phyloP scores from a whole-genome alignment of 2,113 vertebrate species.

The Semicossyphus pulcher region DNA sequence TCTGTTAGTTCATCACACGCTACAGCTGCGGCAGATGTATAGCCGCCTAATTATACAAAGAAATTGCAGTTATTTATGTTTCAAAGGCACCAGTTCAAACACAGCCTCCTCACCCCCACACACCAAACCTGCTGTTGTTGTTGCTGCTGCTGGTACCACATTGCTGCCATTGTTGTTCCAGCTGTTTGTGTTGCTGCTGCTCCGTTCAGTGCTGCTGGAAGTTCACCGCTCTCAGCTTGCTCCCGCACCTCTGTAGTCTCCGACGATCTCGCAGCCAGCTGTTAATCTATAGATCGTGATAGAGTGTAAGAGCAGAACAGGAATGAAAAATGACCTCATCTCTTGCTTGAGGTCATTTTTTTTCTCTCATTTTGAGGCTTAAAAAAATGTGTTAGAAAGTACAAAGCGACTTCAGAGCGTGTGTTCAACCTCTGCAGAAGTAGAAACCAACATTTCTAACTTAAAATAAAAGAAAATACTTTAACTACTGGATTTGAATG shows the following conservation, averaged over 20 bases:
- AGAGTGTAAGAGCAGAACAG: neutral
- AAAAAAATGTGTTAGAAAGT: neutral
- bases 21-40: constrained; percentile 29
- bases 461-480: neutral
- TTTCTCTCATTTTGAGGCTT: neutral
- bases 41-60: constrained; percentile 22
- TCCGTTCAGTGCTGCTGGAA: no score
- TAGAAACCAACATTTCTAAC: neutral
- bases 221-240: neutral
- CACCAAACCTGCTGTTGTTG: constrained; percentile 47
- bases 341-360: neutral
- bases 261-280: constrained; percentile 5
- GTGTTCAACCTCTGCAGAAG: neutral
- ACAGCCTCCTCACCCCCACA: constrained; percentile 9
- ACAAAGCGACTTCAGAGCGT: neutral
- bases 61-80: constrained; percentile 57
- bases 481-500: neutral
- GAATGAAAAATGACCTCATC: neutral
- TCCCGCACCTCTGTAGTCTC: constrained; percentile 11
- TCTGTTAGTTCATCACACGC: constrained; percentile 12
- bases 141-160: constrained; percentile 12
- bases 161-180: constrained; percentile 13
- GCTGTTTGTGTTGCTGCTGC: constrained; percentile 30
- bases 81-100: constrained; percentile 58
- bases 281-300: constrained; percentile 12